phyloP scores from a whole-genome alignment of 2,888 invertebrate species.

The Chymomyza fuscimana region DNA sequence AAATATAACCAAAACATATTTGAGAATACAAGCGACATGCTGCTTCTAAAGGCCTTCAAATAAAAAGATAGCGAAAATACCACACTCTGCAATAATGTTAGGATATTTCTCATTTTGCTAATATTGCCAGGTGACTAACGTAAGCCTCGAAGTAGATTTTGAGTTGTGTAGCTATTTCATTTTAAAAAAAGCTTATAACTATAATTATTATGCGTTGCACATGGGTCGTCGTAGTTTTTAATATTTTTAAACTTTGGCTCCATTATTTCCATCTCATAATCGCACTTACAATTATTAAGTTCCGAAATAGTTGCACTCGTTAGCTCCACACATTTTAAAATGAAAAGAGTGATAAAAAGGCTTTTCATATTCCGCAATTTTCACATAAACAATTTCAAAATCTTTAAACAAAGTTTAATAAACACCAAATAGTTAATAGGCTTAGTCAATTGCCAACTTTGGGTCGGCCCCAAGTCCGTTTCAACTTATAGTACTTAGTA shows the following conservation, averaged over 20 bases:
- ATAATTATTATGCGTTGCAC: too few species aligned
- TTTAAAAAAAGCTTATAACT: too few species aligned
- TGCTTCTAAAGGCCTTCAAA: too few species aligned
- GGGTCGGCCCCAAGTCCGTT: not conserved
- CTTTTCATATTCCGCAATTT: constrained; percentile 49
- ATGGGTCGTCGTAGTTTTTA: not conserved
- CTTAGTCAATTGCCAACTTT: not conserved
- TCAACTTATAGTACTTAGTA: not conserved
- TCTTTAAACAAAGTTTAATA: not conserved
- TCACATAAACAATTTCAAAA: constrained; percentile 37
- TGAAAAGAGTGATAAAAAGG: constrained; percentile 38
- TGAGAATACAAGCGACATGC: too few species aligned
- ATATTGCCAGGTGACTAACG: too few species aligned
- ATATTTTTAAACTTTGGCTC: not conserved
- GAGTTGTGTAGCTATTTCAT: too few species aligned
- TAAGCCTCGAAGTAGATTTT: too few species aligned
- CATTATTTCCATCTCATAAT: not conserved
- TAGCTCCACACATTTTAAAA: constrained; percentile 50
- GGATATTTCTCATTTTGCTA: too few species aligned
- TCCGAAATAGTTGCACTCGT: constrained; percentile 70
- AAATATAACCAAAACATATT: too few species aligned
- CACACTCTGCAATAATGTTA: too few species aligned
- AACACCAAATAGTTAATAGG: not conserved
- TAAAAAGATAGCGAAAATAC: too few species aligned
- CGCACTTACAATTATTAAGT: constrained; percentile 76